Evolutionary conservation across 2,797 vertebrate genomes (phyloP).

Genomic region (Enteromius anoplus): DNA sequence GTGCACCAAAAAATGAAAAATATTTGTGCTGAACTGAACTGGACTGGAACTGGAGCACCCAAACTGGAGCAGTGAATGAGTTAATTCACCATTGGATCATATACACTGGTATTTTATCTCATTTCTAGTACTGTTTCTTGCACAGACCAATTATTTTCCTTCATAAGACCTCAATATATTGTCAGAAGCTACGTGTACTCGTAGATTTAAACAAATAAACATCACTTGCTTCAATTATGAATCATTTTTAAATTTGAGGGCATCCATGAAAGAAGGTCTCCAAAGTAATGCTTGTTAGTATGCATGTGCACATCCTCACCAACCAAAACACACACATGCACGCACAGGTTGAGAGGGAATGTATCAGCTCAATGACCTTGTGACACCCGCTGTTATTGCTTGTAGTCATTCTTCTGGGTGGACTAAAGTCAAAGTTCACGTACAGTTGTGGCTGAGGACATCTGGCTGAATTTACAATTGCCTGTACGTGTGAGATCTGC

Average conservation of each 20-base stretch:
- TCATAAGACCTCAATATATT: not conserved
- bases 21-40: not conserved
- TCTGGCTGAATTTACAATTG: not conserved
- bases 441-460: not conserved
- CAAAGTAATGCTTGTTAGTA: not conserved
- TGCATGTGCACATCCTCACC: constrained; percentile 15
- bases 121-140: not conserved
- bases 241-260: not conserved
- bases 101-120: not conserved
- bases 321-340: not conserved
- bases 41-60: not conserved
- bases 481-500: not conserved
- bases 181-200: not conserved
- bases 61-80: not conserved
- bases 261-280: not conserved
- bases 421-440: not conserved
- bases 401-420: not conserved
- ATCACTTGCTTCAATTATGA: not conserved
- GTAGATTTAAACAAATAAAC: not conserved
- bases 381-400: not conserved
- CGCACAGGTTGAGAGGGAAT: not conserved
- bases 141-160: not conserved
- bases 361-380: not conserved
- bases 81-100: not conserved
- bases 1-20: not conserved